These are phyloP conservation scores for Achatina immaculata DNA, from an alignment of 1,140 invertebrate species.

Conservation along the genomic window DNA sequence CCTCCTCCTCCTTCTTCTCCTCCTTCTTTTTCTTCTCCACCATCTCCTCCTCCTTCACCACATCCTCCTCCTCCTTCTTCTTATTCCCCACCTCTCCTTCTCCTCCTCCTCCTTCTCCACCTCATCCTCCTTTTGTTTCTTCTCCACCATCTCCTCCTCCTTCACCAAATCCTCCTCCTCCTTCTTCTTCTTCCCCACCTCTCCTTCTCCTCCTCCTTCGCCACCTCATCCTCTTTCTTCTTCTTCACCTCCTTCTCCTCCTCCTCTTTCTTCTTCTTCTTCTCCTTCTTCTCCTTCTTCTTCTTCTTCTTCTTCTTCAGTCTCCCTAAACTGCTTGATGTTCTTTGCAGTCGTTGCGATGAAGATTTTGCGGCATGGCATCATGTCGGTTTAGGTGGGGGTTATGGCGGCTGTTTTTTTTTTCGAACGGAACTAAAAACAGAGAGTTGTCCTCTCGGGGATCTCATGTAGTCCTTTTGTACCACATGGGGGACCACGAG, in stretches of 20 bases:
- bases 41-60: not conserved
- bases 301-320: not conserved
- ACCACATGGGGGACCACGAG: too few relatives aligned
- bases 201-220: not conserved
- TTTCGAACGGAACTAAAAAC: too few relatives aligned
- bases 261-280: not conserved
- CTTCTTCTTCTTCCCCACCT: not conserved
- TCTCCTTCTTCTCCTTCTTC: not conserved
- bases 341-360: too few relatives aligned
- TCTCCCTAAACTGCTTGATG: not conserved
- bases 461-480: too few relatives aligned
- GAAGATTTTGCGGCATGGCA: too few relatives aligned
- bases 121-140: not conserved
- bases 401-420: too few relatives aligned
- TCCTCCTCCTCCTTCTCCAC: not conserved
- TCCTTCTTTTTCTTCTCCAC: not conserved
- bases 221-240: not conserved
- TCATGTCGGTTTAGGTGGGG: too few relatives aligned
- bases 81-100: not conserved
- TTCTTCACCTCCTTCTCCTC: not conserved
- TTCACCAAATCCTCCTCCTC: not conserved
- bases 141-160: not conserved
- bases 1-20: not conserved
- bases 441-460: too few relatives aligned
- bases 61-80: too few relatives aligned